phyloP scores from a whole-genome alignment of 2,888 invertebrate genomes.

The Platypus cylindrus region DNA sequence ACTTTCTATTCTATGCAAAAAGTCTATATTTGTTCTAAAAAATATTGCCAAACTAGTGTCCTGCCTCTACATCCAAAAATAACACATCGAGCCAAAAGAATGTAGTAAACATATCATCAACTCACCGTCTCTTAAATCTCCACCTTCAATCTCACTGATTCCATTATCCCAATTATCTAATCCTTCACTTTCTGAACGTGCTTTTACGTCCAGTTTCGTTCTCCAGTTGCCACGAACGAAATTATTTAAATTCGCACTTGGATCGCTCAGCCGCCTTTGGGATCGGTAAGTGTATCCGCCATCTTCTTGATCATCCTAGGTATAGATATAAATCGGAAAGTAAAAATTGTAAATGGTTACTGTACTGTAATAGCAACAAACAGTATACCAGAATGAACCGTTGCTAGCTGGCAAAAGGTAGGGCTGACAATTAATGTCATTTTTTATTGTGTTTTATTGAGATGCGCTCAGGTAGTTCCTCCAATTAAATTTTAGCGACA shows the following conservation, averaged over 20 bases:
- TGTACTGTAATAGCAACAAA: neutral
- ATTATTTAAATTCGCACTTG: constrained; percentile 78
- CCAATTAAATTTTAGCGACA: no score
- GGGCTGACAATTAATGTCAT: no score
- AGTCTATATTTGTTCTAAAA: neutral
- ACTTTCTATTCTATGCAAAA: no score
- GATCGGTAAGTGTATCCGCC: constrained; percentile 62
- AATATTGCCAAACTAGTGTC: constrained; percentile 7
- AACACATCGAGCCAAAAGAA: neutral
- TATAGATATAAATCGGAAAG: no score
- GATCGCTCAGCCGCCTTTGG: constrained; percentile 80
- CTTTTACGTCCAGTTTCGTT: constrained; percentile 52
- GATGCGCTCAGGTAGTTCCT: no score
- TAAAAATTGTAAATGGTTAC: neutral
- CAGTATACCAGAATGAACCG: no score
- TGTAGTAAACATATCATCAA: constrained; percentile 17
- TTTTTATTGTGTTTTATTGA: no score
- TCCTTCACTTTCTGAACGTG: constrained; percentile 86
- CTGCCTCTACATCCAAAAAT: constrained; percentile 22
- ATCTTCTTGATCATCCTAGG: constrained; percentile 66
- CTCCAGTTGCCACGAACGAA: constrained; percentile 76
- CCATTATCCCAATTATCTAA: constrained; percentile 75
- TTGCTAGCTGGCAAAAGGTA: no score
- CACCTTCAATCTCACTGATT: constrained; percentile 85
- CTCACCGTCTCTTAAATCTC: constrained; percentile 82